A percentile compares a stretch with the other conserved stretches of the same genome.
Conservation (phyloP, 1,140 invertebrate genomes). For the Zaprionus africanus region DNA sequence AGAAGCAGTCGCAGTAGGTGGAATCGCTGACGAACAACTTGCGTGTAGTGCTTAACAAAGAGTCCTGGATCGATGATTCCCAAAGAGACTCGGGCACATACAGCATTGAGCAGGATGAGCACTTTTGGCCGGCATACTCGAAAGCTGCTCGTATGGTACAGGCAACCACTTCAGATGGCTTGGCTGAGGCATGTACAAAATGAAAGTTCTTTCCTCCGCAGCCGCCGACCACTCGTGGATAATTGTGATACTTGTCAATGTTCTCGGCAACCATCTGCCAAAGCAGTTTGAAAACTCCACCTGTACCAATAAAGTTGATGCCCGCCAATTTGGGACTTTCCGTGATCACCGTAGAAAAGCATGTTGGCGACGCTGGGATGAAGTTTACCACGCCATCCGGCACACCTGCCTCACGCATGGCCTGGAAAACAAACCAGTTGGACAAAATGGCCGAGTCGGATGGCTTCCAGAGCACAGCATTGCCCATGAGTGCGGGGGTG, state of each 20-base stretch:
- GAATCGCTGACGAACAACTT: constrained; percentile 93
- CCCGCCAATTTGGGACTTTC: constrained; percentile 92
- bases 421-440: constrained; percentile 97
- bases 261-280: constrained; percentile 97
- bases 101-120: constrained; percentile 97
- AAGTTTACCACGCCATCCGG: constrained; percentile 99
- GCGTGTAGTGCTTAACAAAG: constrained; percentile 77
- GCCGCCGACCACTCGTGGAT: constrained; percentile 96
- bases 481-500: constrained; percentile 99
- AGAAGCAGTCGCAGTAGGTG: constrained; percentile 92
- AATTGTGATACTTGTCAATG: constrained; percentile 93
- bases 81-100: constrained; percentile 97
- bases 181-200: constrained; percentile 96
- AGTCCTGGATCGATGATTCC: constrained; percentile 84
- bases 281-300: constrained; percentile 92
- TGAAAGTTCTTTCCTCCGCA: constrained; percentile 99
- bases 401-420: constrained; percentile 96
- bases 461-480: constrained; percentile 98
- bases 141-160: constrained; percentile 96
- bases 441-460: constrained; percentile 98
- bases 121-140: constrained; percentile 98
- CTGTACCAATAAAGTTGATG: constrained; percentile 96
- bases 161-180: constrained; percentile 90
- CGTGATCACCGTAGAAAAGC: constrained; percentile 96
- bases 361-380: constrained; percentile 95